Evolutionary conservation across 2,888 invertebrate species (phyloP), one percentile per base, ranked within the genome.

Genomic region (Argyra leucocephala): DNA sequence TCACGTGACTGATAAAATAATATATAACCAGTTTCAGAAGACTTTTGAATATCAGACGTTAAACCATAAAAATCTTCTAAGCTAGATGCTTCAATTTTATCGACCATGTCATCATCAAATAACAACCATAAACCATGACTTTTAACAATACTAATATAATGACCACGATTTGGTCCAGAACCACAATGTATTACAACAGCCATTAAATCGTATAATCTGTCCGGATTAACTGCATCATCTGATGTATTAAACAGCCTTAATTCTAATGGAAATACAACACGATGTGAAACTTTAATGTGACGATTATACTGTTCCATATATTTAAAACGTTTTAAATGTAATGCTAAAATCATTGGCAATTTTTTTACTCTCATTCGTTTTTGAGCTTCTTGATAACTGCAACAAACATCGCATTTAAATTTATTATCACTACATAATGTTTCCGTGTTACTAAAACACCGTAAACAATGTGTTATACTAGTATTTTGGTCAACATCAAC

Each of bases 11-110:
- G 96, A 83, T 99, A 99, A 83, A 99, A 99, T 74, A 99, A 83
- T 79, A 99, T 99, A 82, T 99, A 99, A 74, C 98, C 99, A 65
- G 99, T 98, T 83, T 99, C 99, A 57, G 98, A 98, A 71, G 96
- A 97, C 82, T 99, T 99, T 80, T 97, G 97, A 77, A 96, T 91
- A 80, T 98, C 98, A 69, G 96, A 95, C 66, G 98, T 96, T 76
- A 99, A 87, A 76, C 99, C 98, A 82, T 97, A 99, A 82, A 99
- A 99, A 81, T 99, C 99, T 85, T 99, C 99, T 82, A 99, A 97
- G 72, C 94, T 91, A 66, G 96, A 94, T 65, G 96, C 94, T 79
- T 99, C 99, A 76, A 99, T 98, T 90, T 99, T 99, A 83, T 99
- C 99, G 70, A 99, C 99, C 89, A 98, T 96, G 78, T 99, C 99